These are phyloP conservation scores for Archips xylosteana DNA, from an alignment of 2,888 invertebrate species.

Conservation along the genomic window DNA sequence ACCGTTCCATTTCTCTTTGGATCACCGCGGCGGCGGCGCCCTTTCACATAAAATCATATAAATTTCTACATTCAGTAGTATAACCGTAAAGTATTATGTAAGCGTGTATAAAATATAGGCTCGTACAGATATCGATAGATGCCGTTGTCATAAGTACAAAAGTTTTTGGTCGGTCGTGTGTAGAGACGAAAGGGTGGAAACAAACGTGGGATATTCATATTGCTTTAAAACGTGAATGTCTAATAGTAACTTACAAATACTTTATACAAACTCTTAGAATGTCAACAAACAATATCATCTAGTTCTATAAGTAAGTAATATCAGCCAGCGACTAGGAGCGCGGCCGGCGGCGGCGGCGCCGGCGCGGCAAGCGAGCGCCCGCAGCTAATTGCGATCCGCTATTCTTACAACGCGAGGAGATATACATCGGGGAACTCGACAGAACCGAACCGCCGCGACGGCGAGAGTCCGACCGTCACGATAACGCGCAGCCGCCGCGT, in stretches of 20 bases:
- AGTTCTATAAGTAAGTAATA: constrained; percentile 38
- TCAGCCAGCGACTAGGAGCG: constrained; percentile 39
- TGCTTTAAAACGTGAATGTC: constrained; percentile 36
- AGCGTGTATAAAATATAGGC: constrained; percentile 42
- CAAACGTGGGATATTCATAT: constrained; percentile 32
- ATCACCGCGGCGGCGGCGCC: constrained; percentile 16
- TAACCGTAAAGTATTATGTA: constrained; percentile 36
- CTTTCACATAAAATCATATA: constrained; percentile 21
- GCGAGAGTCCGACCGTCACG: constrained; percentile 23
- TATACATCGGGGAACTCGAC: background rate
- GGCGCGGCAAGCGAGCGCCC: constrained; percentile 52
- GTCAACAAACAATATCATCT: constrained; percentile 38
- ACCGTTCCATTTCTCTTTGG: too few relatives aligned
- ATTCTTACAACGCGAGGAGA: constrained; percentile 11
- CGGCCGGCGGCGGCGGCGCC: constrained; percentile 45
- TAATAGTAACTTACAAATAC: constrained; percentile 40
- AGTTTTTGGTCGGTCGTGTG: constrained; percentile 40
- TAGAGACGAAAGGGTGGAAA: constrained; percentile 32
- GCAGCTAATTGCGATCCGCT: constrained; percentile 31
- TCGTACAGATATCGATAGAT: constrained; percentile 23
- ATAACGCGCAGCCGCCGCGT: constrained; percentile 42
- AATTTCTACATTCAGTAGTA: constrained; percentile 30
- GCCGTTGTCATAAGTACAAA: constrained; percentile 33
- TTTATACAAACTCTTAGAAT: constrained; percentile 42
- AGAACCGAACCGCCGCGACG: background rate